phyloP scores from a whole-genome alignment of 1,140 invertebrate species.

The Adelges cooleyi region DNA sequence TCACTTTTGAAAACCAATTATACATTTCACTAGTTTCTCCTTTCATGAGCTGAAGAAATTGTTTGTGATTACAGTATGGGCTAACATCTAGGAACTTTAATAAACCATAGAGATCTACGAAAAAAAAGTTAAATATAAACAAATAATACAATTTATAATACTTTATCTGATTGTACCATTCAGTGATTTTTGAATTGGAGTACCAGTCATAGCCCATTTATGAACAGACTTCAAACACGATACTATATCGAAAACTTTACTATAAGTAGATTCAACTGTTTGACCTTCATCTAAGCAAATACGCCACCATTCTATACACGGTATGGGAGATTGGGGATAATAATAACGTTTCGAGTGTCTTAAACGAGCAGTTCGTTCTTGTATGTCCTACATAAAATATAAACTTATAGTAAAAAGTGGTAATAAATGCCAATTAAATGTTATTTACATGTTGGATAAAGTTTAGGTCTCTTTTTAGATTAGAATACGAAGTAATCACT shows the following conservation, averaged over 20 bases:
- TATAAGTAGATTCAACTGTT: constrained; percentile 57
- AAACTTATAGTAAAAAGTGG: neutral
- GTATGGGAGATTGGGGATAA: constrained; percentile 48
- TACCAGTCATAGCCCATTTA: constrained; percentile 69
- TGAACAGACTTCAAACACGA: constrained; percentile 46
- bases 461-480: constrained; percentile 45
- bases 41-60: constrained; percentile 34
- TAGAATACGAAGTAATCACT: constrained; percentile 60
- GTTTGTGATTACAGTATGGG: constrained; percentile 40
- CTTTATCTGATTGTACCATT: constrained; percentile 41
- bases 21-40: constrained; percentile 34
- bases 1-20: constrained; percentile 35
- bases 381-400: constrained; percentile 11
- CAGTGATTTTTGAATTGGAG: constrained; percentile 54
- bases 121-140: neutral
- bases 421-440: neutral
- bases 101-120: constrained; percentile 55
- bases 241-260: constrained; percentile 48
- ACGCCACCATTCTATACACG: constrained; percentile 62
- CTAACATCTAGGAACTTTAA: constrained; percentile 54
- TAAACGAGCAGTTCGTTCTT: constrained; percentile 33
- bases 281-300: constrained; percentile 73
- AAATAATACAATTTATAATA: neutral
- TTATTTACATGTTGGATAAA: constrained; percentile 36
- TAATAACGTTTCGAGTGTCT: constrained; percentile 49